Percentiles rank a stretch among this genome's conserved stretches.
Evolutionary conservation across 1,140 invertebrate species (phyloP).

Genomic region (Triops cancriformis): DNA sequence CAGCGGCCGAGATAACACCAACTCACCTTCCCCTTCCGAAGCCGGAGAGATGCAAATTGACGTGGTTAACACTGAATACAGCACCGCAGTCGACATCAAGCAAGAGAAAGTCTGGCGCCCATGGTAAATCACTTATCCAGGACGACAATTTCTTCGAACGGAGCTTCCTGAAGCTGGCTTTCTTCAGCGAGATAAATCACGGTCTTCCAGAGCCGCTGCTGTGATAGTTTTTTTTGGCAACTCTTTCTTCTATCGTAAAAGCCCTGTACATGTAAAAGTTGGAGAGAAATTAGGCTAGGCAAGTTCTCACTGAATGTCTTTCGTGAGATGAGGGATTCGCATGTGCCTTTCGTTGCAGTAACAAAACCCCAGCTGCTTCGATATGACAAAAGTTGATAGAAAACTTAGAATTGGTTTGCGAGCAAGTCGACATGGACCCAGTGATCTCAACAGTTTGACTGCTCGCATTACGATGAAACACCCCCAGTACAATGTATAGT

Average conservation of each 20-base stretch:
- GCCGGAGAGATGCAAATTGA: slow-evolving; percentile 30
- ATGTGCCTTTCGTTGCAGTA: slow-evolving; percentile 6
- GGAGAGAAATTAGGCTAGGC: neutral
- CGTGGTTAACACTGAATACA: slow-evolving; percentile 26
- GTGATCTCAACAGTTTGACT: slow-evolving; percentile 20
- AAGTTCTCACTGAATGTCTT: slow-evolving; percentile 6
- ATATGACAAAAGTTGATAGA: neutral
- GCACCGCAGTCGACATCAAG: slow-evolving; percentile 21
- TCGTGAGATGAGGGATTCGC: slow-evolving; percentile 9
- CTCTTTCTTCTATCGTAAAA: neutral
- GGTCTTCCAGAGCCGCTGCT: slow-evolving; percentile 4
- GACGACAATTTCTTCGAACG: neutral
- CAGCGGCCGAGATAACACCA: slow-evolving; percentile 27
- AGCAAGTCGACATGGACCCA: slow-evolving; percentile 16
- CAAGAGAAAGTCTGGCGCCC: slow-evolving; percentile 32
- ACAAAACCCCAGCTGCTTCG: neutral
- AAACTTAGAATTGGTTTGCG: slow-evolving; percentile 11
- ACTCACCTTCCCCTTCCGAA: slow-evolving; percentile 23
- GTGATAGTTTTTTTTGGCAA: slow-evolving; percentile 15
- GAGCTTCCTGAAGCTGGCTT: neutral
- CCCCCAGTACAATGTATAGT: slow-evolving; percentile 14
- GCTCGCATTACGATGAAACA: neutral
- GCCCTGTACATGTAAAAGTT: neutral
- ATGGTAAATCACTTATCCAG: slow-evolving; percentile 29
- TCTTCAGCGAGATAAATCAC: slow-evolving; percentile 5